phyloP scores from a whole-genome alignment of 1,140 invertebrate genomes.

The Bombus confusus region DNA sequence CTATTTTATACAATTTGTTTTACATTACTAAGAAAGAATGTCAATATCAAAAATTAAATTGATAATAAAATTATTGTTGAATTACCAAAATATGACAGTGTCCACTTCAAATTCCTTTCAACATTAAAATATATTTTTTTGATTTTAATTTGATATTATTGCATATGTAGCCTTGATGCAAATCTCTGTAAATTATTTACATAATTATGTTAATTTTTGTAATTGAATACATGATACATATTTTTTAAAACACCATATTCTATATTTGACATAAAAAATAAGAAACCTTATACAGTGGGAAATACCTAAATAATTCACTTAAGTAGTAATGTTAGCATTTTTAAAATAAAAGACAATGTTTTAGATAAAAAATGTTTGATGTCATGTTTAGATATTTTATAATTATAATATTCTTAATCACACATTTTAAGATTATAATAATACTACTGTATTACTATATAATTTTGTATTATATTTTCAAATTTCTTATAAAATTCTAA shows the following conservation, averaged over 20 bases:
- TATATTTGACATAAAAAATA: neutral
- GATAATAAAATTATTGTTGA: conserved; percentile 66
- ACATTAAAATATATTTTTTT: conserved; percentile 46
- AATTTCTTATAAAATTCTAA: neutral
- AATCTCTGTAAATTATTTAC: conserved; percentile 7
- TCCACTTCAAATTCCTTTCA: conserved; percentile 59
- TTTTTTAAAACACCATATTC: neutral
- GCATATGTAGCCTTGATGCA: conserved; percentile 33
- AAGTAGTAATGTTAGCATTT: conserved; percentile 9
- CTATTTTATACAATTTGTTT: conserved; percentile 57
- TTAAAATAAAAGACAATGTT: neutral
- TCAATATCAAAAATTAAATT: conserved; percentile 59
- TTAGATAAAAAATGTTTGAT: conserved; percentile 1
- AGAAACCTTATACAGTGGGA: neutral
- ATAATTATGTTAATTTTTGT: conserved; percentile 35
- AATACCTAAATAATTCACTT: conserved; percentile 14
- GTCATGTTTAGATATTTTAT: conserved; percentile 1
- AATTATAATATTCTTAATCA: neutral
- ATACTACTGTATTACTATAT: neutral
- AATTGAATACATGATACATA: conserved; percentile 4
- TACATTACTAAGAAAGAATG: conserved; percentile 43
- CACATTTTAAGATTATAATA: neutral
- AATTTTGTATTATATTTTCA: neutral
- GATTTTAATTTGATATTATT: conserved; percentile 44
- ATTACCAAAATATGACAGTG: conserved; percentile 54